Percentiles rank a stretch among this genome's conserved stretches.
phyloP scores from a whole-genome alignment of 2,797 vertebrate species.

The Sebastes nivosus region DNA sequence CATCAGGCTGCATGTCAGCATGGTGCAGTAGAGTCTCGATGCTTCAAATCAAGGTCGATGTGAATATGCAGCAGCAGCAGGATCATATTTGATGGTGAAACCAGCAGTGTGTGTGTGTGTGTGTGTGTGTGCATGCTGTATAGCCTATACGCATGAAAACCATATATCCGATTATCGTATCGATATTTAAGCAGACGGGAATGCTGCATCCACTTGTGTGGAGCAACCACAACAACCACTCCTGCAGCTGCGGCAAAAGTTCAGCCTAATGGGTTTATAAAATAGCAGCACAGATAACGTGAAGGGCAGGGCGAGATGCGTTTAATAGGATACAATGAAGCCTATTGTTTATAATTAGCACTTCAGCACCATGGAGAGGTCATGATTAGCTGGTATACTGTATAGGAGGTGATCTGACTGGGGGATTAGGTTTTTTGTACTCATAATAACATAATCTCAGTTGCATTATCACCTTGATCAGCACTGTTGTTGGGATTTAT shows the following conservation, averaged over 20 bases:
- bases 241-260: slow-evolving; percentile 80
- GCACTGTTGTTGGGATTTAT: not conserved
- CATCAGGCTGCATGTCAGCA: slow-evolving; percentile 62
- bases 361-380: slow-evolving; percentile 78
- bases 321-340: not conserved
- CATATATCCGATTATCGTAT: slow-evolving; percentile 50
- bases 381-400: slow-evolving; percentile 23
- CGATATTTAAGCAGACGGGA: slow-evolving; percentile 48
- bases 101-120: not conserved
- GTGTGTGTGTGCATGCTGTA: not conserved
- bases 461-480: slow-evolving; percentile 17
- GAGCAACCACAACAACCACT: slow-evolving; percentile 67
- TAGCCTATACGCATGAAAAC: slow-evolving; percentile 21
- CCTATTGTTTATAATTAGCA: slow-evolving; percentile 36
- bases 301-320: slow-evolving; percentile 50
- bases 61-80: slow-evolving; percentile 55
- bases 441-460: slow-evolving; percentile 25
- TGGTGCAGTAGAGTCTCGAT: slow-evolving; percentile 67
- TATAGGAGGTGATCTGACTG: not conserved
- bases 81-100: slow-evolving; percentile 34
- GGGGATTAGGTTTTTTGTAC: slow-evolving; percentile 13
- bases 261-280: slow-evolving; percentile 49
- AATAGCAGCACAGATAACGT: slow-evolving; percentile 31
- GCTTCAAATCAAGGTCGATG: slow-evolving; percentile 79
- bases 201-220: slow-evolving; percentile 63